These are phyloP conservation scores for Protomyctophum bolini DNA, from an alignment of 2,113 vertebrate species.

Conservation along the genomic window DNA sequence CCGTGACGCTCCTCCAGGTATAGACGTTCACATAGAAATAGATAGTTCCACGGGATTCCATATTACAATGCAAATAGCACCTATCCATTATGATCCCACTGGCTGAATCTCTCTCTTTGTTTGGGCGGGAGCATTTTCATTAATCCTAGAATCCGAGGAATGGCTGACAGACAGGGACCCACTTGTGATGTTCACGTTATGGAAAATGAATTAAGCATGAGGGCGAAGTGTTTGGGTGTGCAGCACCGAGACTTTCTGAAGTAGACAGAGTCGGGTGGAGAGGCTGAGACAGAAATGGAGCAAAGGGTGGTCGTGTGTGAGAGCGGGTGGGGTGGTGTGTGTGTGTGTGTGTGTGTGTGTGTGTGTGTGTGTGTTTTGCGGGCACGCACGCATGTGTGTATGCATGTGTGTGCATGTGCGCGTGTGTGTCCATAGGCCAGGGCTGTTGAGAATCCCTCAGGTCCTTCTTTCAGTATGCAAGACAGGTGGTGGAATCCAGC, in stretches of 20 bases:
- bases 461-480: slow-evolving; percentile 67
- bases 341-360: background rate
- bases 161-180: slow-evolving; percentile 40
- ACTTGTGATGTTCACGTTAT: slow-evolving; percentile 55
- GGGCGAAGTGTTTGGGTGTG: slow-evolving; percentile 58
- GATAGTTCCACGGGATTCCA: slow-evolving; percentile 39
- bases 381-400: slow-evolving; percentile 27
- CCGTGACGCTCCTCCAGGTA: slow-evolving; percentile 1
- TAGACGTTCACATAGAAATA: slow-evolving; percentile 1
- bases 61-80: slow-evolving; percentile 62
- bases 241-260: slow-evolving; percentile 31
- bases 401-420: background rate
- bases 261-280: slow-evolving; percentile 10
- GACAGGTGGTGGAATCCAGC: slow-evolving; percentile 60
- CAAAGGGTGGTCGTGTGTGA: slow-evolving; percentile 2
- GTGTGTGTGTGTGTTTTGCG: slow-evolving; percentile 18
- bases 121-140: slow-evolving; percentile 49
- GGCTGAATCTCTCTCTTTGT: slow-evolving; percentile 39
- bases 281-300: background rate
- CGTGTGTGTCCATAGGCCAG: slow-evolving; percentile 54
- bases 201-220: slow-evolving; percentile 70
- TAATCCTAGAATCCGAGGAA: slow-evolving; percentile 47
- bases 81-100: slow-evolving; percentile 50
- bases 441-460: slow-evolving; percentile 51
- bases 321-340: slow-evolving; percentile 1